Base-by-base conservation (phyloP, 2,797 vertebrate genomes). In the Miichthys miiuy region DNA sequence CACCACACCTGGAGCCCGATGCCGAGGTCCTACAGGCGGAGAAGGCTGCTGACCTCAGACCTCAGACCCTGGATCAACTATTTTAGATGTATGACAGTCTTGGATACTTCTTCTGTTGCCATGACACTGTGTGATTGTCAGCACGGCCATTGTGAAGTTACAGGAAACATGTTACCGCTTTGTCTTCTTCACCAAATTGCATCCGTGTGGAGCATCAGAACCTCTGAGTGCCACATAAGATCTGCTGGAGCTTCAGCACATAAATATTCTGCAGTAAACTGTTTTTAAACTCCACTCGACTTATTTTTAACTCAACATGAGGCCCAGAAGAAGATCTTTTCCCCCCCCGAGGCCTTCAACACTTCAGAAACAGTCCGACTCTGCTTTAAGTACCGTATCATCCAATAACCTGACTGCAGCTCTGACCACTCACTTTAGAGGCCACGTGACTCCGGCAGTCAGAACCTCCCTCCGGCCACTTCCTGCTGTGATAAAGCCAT, bases 401-500 rank as follows among this genome's bases (percentile, higher is more conserved):
- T 62, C 72, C 80, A 55, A 63, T 75, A 68, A 81, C 58, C 41
- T 2, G 63, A 70, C 74, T 66, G 14, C 0, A 46, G 75, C 50
- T 72, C 68, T 27, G 83, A 79, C 80, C 82, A 50, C 57, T 52
- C n/a, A 6, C 6, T n/a, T 61, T 2, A 41, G 47, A 57, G 74
- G 27, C 68, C 56, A 10, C n/a, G 52, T 30, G 66, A n/a, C 64
- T 86, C 68, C 74, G n/a, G 47, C 65, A 67, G 71, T 16, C 10
- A 6, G 18, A 38, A 18, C 48, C 50, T 44, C 79, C 80, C 72
- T 61, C 44, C 11, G 66, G 88, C 77, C 73, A 21, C 64, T 14
- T 74, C 85, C 85, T 64, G 71, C 72, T 80, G 87, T 9, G 87
- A 91, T 88, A 79, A 84, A 89, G 85, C 84, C 82, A 67, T 87